A percentile compares a stretch with the other conserved stretches of the same genome.
Conservation (phyloP, 2,888 invertebrate species). For the Sarcophaga carnaria region DNA sequence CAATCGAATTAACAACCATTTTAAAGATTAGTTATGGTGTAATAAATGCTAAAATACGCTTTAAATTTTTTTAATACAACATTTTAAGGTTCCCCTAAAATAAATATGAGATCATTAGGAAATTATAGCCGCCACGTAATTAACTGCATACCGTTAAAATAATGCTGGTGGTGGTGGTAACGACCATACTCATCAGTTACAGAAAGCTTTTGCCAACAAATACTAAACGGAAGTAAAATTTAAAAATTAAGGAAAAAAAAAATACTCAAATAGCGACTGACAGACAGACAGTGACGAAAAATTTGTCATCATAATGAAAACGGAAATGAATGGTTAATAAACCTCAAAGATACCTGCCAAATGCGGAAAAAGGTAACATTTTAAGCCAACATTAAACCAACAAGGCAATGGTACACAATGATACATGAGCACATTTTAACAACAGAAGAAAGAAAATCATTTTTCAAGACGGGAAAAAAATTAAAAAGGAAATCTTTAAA, state of each 20-base stretch:
- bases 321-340: conserved; percentile 18
- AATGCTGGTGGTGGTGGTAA: background rate
- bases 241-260: background rate
- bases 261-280: background rate
- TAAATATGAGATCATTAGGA: conserved; percentile 32
- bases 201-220: background rate
- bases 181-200: background rate
- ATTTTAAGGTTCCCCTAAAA: background rate
- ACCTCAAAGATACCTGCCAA: background rate
- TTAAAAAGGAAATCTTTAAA: background rate
- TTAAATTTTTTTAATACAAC: background rate
- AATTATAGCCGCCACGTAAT: conserved; percentile 6
- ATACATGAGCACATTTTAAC: conserved; percentile 3
- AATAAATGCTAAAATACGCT: too few species aligned
- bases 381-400: background rate
- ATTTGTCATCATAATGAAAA: conserved; percentile 28
- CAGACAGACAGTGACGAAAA: conserved; percentile 7
- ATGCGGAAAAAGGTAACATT: background rate
- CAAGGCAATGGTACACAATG: background rate
- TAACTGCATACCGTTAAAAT: background rate
- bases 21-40: too few species aligned
- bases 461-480: background rate
- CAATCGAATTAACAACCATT: too few species aligned
- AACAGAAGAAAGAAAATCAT: background rate
- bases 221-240: conserved; percentile 10